Conservation (phyloP, 1,140 invertebrate genomes). For the Lordiphosa stackelbergi region DNA sequence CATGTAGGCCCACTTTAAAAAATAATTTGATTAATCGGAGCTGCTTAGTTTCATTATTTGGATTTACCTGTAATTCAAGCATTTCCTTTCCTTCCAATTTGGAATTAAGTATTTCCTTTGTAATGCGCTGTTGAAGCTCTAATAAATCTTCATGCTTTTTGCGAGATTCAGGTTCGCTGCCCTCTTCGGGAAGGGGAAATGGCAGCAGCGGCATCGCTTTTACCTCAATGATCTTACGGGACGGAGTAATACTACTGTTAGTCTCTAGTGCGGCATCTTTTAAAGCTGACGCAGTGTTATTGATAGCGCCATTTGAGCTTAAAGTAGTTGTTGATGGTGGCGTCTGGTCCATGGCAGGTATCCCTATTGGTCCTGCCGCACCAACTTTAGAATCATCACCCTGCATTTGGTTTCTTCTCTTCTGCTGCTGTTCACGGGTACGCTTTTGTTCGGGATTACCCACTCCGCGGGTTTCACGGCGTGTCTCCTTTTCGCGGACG, state of each 20-base stretch:
- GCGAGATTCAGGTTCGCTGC: conserved; percentile 14
- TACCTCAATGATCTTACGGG: conserved; percentile 3
- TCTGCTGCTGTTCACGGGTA: conserved; percentile 19
- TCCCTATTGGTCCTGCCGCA: conserved; percentile 2
- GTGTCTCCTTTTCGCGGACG: conserved; percentile 88
- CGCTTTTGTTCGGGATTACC: conserved; percentile 48
- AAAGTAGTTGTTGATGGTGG: conserved; percentile 1
- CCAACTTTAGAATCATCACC: conserved; percentile 35
- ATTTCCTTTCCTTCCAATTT: conserved; percentile 74
- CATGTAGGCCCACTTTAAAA: no score
- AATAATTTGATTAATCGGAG: no score
- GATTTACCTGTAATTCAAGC: conserved; percentile 70
- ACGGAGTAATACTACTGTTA: conserved; percentile 12
- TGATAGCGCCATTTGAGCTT: conserved; percentile 5
- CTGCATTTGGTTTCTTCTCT: conserved; percentile 34
- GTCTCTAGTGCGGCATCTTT: conserved; percentile 7
- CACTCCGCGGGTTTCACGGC: conserved; percentile 73
- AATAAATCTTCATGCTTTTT: conserved; percentile 66
- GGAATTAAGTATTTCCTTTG: conserved; percentile 75
- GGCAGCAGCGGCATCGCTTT: conserved; percentile 4
- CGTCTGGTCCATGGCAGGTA: background rate
- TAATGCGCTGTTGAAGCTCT: conserved; percentile 71
- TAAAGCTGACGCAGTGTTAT: conserved; percentile 15
- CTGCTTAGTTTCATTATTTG: no score
- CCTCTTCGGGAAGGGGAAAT: conserved; percentile 12